Conservation (phyloP, 2,888 invertebrate species). For the Metalampra italica region DNA sequence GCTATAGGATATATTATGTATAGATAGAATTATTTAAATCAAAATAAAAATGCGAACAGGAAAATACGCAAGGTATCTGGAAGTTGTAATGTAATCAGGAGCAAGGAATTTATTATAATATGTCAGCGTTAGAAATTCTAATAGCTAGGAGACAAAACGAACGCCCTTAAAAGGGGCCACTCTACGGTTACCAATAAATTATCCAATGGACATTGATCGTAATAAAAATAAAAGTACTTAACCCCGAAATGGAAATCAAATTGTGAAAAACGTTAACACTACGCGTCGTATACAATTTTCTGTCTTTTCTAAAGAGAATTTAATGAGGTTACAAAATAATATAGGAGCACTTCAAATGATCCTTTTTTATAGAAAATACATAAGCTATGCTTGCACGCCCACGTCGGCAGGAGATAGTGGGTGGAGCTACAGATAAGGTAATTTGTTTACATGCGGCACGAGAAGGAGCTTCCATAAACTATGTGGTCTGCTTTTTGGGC, state of each 20-base stretch:
- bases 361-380: too few relatives aligned
- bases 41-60: neutral
- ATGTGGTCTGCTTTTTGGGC: too few relatives aligned
- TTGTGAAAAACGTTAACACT: too few relatives aligned
- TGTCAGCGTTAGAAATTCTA: slow-evolving; percentile 34
- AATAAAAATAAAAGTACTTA: too few relatives aligned
- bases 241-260: too few relatives aligned
- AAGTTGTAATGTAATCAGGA: slow-evolving; percentile 23
- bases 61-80: slow-evolving; percentile 9
- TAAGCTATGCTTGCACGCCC: too few relatives aligned
- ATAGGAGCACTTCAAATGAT: too few relatives aligned
- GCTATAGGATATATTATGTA: too few relatives aligned
- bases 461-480: neutral
- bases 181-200: slow-evolving; percentile 21
- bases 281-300: too few relatives aligned
- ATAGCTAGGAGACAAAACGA: slow-evolving; percentile 27
- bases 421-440: slow-evolving; percentile 3
- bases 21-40: neutral
- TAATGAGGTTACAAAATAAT: too few relatives aligned
- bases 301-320: too few relatives aligned
- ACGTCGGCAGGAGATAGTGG: too few relatives aligned
- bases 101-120: slow-evolving; percentile 34
- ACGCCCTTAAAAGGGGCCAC: slow-evolving; percentile 11
- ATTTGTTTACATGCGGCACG: slow-evolving; percentile 22
- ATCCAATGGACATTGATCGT: neutral